Conservation (phyloP, 2,797 vertebrate genomes). For the Anas bahamensis region DNA sequence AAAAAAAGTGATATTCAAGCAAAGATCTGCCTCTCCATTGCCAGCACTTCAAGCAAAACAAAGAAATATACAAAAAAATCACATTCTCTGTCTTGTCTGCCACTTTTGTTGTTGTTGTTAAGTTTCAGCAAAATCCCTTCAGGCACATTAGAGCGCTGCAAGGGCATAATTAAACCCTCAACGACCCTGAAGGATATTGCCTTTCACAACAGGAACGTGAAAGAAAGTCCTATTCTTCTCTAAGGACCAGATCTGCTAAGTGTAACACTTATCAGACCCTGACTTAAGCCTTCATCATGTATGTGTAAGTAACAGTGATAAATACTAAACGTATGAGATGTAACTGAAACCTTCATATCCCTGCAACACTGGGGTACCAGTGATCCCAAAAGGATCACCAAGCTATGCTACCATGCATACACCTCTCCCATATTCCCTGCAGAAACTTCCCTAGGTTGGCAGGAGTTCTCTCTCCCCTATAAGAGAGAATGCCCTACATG, state of each 20-base stretch:
- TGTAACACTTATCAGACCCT: neutral
- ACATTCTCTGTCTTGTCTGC: neutral
- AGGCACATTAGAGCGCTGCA: neutral
- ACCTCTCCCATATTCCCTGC: neutral
- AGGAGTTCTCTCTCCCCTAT: neutral
- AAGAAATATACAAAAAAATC: neutral
- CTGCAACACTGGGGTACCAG: neutral
- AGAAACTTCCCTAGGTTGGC: neutral
- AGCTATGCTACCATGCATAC: neutral
- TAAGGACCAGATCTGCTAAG: neutral
- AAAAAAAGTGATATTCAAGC: neutral
- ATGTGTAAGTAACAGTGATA: neutral
- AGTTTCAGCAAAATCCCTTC: constrained; percentile 16
- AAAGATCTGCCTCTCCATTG: neutral
- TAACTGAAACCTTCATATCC: neutral
- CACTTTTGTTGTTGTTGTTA: neutral
- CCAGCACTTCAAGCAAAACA: neutral
- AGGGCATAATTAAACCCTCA: constrained; percentile 16
- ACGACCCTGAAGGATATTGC: neutral
- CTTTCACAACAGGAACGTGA: neutral
- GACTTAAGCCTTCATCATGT: neutral
- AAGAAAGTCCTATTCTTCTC: neutral
- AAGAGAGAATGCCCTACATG: neutral
- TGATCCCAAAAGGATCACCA: neutral
- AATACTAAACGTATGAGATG: neutral